Evolutionary conservation across 2,888 invertebrate genomes (phyloP).

Genomic region (Leucophenga montana): DNA sequence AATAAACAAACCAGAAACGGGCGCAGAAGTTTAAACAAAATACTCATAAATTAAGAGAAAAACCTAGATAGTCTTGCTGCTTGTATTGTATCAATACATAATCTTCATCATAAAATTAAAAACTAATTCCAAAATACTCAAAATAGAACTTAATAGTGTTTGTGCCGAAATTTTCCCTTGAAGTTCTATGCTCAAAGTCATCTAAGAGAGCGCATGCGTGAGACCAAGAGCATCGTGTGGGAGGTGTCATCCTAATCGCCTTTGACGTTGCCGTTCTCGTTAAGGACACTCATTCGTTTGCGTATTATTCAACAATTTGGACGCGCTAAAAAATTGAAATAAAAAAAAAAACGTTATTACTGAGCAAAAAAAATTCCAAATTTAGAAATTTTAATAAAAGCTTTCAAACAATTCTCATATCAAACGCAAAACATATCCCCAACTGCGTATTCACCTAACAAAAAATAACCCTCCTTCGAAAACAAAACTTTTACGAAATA

Average conservation of each 20-base stretch:
- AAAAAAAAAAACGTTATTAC: constrained; percentile 8
- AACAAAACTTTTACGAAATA: too few relatives aligned
- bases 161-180: background rate
- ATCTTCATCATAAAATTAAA: too few relatives aligned
- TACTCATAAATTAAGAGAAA: background rate
- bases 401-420: background rate
- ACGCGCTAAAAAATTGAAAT: constrained; percentile 29
- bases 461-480: constrained; percentile 35
- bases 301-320: constrained; percentile 52
- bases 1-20: background rate
- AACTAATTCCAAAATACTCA: background rate
- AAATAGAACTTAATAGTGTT: background rate
- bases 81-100: background rate
- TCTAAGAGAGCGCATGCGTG: constrained; percentile 53
- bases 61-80: too few relatives aligned
- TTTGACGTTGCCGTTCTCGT: background rate
- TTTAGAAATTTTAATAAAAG: constrained; percentile 7
- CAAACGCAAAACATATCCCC: constrained; percentile 44
- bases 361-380: background rate
- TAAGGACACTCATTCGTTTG: constrained; percentile 49
- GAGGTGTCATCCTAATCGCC: constrained; percentile 39
- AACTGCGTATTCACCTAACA: constrained; percentile 38
- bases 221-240: constrained; percentile 52
- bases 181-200: constrained; percentile 19
- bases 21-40: background rate